Conservation (phyloP, 2,113 vertebrate species). For the Pomatorhinus ruficollis region DNA sequence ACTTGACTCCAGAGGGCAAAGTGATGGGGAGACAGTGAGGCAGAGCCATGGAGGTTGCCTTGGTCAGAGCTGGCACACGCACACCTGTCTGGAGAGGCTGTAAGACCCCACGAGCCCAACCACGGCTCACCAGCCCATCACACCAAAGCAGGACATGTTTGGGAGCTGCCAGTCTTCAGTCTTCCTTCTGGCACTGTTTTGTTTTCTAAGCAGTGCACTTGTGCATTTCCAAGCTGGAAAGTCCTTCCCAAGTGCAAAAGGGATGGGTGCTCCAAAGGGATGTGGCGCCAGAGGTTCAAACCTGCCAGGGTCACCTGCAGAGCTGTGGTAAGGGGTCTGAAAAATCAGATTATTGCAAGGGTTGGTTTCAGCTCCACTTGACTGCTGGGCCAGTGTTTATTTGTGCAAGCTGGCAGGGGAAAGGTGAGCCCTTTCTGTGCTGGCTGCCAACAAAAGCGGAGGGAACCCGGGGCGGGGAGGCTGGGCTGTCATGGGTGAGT, state of each 20-base stretch:
- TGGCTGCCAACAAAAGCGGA: neutral
- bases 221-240: neutral
- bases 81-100: neutral
- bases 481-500: neutral
- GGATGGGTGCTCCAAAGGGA: neutral
- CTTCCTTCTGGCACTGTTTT: neutral
- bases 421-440: slow-evolving; percentile 12
- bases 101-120: accelerated
- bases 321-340: neutral
- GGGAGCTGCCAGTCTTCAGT: neutral
- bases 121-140: neutral
- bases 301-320: neutral
- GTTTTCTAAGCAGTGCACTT: neutral
- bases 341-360: neutral
- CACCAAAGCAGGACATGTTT: accelerated
- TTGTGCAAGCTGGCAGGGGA: slow-evolving; percentile 26
- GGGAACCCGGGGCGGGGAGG: neutral
- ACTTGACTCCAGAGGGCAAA: neutral
- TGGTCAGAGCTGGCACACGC: neutral
- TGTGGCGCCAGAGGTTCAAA: neutral
- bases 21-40: neutral
- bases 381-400: slow-evolving; percentile 3
- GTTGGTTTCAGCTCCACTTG: neutral
- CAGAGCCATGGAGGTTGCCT: accelerated
- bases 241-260: neutral